These are phyloP conservation scores for Rhagonycha lutea DNA, from an alignment of 2,888 invertebrate species.

Conservation along the genomic window DNA sequence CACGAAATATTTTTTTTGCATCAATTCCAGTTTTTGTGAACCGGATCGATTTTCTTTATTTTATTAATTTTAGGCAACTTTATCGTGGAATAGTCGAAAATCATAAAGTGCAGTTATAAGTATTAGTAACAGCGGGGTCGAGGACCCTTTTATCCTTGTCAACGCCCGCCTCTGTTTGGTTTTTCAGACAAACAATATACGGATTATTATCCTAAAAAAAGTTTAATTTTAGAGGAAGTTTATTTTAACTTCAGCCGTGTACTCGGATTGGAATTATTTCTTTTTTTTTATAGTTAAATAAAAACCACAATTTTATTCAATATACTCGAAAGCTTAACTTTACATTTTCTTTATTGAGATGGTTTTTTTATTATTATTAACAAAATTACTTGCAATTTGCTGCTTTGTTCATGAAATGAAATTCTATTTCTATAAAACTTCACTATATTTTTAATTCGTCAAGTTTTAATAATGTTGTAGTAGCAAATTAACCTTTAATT, in stretches of 20 bases:
- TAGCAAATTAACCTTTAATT: no score
- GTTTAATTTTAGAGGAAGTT: not conserved
- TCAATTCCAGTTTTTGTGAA: not conserved
- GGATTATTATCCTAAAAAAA: not conserved
- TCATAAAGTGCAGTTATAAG: not conserved
- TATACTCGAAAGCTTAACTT: not conserved
- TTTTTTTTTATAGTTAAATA: not conserved
- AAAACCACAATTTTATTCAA: not conserved
- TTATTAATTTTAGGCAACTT: not conserved
- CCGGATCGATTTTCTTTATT: not conserved
- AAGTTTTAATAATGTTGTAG: no score
- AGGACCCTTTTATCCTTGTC: not conserved
- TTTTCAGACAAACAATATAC: not conserved
- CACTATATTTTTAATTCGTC: no score
- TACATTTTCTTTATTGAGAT: not conserved
- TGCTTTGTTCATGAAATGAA: not conserved
- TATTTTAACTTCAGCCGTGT: not conserved
- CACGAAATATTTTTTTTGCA: not conserved
- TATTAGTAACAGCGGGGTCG: not conserved
- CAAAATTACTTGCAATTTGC: not conserved
- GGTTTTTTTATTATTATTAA: not conserved
- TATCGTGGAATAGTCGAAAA: not conserved
- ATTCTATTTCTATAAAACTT: not conserved
- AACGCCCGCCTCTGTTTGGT: not conserved
- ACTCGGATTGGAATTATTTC: not conserved